These are phyloP conservation scores for Caradrina kadenii DNA, from an alignment of 2,888 invertebrate species.

Conservation along the genomic window DNA sequence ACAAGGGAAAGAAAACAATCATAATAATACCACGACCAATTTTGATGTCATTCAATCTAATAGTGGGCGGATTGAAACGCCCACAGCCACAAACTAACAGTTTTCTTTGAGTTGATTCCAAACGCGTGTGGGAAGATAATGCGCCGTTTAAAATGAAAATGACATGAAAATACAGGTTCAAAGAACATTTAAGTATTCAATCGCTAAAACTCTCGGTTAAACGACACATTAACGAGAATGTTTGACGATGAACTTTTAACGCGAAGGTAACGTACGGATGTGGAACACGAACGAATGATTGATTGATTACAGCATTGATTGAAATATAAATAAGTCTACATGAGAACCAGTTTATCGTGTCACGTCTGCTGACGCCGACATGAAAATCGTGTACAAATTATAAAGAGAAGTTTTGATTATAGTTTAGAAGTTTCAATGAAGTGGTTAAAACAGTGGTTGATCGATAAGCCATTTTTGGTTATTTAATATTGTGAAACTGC, in stretches of 20 bases:
- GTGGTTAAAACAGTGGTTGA: conserved; percentile 4
- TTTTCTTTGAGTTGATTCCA: conserved; percentile 10
- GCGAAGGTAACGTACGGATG: conserved; percentile 53
- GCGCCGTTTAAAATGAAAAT: conserved; percentile 20
- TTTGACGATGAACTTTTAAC: conserved; percentile 55
- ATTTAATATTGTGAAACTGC: conserved; percentile 3
- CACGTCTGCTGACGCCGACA: conserved; percentile 3
- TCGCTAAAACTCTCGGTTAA: conserved; percentile 13
- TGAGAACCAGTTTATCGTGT: conserved; percentile 25
- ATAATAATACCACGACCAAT: background rate
- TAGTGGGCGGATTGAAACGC: conserved; percentile 15
- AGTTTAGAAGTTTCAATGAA: conserved; percentile 17
- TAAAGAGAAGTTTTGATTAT: conserved; percentile 11
- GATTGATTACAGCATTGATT: conserved; percentile 59
- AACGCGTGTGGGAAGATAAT: conserved; percentile 20
- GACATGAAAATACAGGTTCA: conserved; percentile 39
- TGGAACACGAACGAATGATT: conserved; percentile 39
- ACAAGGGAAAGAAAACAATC: no score
- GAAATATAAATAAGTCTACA: conserved; percentile 51
- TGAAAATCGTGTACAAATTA: conserved; percentile 22
- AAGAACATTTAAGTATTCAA: conserved; percentile 37
- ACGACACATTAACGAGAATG: conserved; percentile 13
- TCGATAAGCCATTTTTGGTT: conserved; percentile 6
- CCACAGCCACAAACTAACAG: conserved; percentile 5
- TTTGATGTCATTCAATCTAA: conserved; percentile 14